Base-by-base conservation (phyloP, 1,140 invertebrate species). In the Eciton burchellii region DNA sequence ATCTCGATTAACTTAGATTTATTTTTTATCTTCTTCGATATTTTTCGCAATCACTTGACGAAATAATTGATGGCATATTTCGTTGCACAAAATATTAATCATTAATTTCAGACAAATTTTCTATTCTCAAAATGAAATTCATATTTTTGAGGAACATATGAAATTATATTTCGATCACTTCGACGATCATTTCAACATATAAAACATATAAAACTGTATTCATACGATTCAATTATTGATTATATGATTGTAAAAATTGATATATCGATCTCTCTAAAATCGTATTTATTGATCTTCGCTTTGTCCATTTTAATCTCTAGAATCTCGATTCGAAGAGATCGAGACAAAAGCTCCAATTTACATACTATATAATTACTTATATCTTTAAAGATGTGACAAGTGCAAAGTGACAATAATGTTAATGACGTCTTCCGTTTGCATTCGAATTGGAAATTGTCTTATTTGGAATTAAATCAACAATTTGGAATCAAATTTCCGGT, bases 301-400 rank as follows among this genome's bases (percentile, higher is more conserved):
- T 56, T 41, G 26, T 54, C 35, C 41, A 62, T 21, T 26, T n/a
- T 47, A 26, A n/a, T 54, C 19, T 21, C 49, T 8, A 72, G 12
- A n/a, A n/a, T 19, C 29, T n/a, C n/a, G 21, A 45, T 45, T 8
- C 41, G 54, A 24, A 54, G 26, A 26, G 54, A 83, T 35, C n/a
- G n/a, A 83, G 86, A 87, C 86, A 87, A 87, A 86, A 79, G 59
- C 77, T n/a, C 54, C 29, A n/a, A 56, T 68, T 73, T 45, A 24
- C 26, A 43, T 54, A 26, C 47, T 62, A 70, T 84, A 29, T 6
- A 49, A 74, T 59, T 73, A 66, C 73, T n/a, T 43, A 70, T 57
- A 56, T 43, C 45, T 71, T 59, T 21, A 11, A 49, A 21, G 35
- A 24, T 43, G 52, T 49, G 47, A n/a, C 19, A 43, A 2, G 35